These are phyloP conservation scores for Meiosimyza platycephala DNA, from an alignment of 2,888 invertebrate species.

Conservation along the genomic window DNA sequence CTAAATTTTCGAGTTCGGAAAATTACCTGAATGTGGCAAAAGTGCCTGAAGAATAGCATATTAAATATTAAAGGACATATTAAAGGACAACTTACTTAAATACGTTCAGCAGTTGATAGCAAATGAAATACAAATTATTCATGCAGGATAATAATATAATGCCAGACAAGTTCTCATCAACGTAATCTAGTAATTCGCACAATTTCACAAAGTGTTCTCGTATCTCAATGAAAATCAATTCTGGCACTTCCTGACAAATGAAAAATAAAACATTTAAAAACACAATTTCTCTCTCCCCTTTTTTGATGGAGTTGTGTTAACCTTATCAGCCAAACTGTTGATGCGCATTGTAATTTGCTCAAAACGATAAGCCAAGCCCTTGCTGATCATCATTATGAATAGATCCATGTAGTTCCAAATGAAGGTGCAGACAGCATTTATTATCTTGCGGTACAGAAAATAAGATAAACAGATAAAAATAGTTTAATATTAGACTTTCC, in stretches of 20 bases:
- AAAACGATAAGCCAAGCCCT: slow-evolving; percentile 76
- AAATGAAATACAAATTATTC: slow-evolving; percentile 81
- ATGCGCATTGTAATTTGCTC: slow-evolving; percentile 71
- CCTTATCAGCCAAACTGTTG: slow-evolving; percentile 53
- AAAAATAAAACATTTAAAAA: slow-evolving; percentile 8
- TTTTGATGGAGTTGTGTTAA: slow-evolving; percentile 38
- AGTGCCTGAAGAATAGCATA: too few relatives aligned
- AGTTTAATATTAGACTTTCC: background rate
- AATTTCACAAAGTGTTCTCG: slow-evolving; percentile 77
- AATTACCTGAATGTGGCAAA: background rate
- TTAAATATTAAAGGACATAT: too few relatives aligned
- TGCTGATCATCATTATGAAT: slow-evolving; percentile 77
- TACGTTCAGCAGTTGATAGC: slow-evolving; percentile 75
- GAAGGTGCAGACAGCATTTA: slow-evolving; percentile 68
- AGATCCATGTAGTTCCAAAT: slow-evolving; percentile 82
- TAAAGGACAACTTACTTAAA: slow-evolving; percentile 58
- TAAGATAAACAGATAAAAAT: background rate
- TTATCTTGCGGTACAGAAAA: slow-evolving; percentile 42
- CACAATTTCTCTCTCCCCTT: slow-evolving; percentile 1
- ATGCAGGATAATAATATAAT: slow-evolving; percentile 77
- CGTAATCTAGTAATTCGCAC: slow-evolving; percentile 72
- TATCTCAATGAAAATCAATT: slow-evolving; percentile 72
- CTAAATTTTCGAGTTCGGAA: too few relatives aligned
- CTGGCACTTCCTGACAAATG: slow-evolving; percentile 50
- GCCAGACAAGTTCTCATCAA: slow-evolving; percentile 74